Conservation (phyloP, 2,888 invertebrate species). For the Caenorhabditis japonica region DNA sequence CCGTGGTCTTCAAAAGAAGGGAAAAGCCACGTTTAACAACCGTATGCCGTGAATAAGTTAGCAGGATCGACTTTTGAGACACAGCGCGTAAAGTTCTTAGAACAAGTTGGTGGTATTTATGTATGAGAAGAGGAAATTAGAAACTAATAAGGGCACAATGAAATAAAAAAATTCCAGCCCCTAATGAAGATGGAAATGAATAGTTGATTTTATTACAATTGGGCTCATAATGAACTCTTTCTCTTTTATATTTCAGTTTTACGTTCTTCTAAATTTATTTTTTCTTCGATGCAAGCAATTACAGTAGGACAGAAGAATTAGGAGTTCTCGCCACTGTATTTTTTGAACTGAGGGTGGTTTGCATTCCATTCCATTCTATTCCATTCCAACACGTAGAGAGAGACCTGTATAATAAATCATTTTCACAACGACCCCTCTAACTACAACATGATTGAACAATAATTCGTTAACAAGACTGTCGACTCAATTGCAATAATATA, state of each 20-base stretch:
- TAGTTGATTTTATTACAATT: slow-evolving; percentile 39
- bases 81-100: slow-evolving; percentile 33
- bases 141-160: slow-evolving; percentile 46
- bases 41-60: slow-evolving; percentile 38
- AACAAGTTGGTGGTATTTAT: slow-evolving; percentile 40
- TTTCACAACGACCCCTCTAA: slow-evolving; percentile 39
- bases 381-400: slow-evolving; percentile 22
- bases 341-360: too few species aligned
- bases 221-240: slow-evolving; percentile 30
- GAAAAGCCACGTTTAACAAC: slow-evolving; percentile 13
- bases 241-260: not conserved
- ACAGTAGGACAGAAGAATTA: slow-evolving; percentile 24
- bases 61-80: not conserved
- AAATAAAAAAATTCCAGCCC: too few species aligned
- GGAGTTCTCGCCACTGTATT: slow-evolving; percentile 28
- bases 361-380: slow-evolving; percentile 14
- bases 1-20: slow-evolving; percentile 17
- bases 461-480: slow-evolving; percentile 43
- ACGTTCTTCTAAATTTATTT: not conserved
- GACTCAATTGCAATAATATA: slow-evolving; percentile 51
- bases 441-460: slow-evolving; percentile 45
- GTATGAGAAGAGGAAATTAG: slow-evolving; percentile 29
- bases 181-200: slow-evolving; percentile 42
- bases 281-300: slow-evolving; percentile 2
- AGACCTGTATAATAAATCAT: slow-evolving; percentile 51